Evolutionary conservation across 2,797 vertebrate genomes (phyloP).

Genomic region (Nannoperca obscura): DNA sequence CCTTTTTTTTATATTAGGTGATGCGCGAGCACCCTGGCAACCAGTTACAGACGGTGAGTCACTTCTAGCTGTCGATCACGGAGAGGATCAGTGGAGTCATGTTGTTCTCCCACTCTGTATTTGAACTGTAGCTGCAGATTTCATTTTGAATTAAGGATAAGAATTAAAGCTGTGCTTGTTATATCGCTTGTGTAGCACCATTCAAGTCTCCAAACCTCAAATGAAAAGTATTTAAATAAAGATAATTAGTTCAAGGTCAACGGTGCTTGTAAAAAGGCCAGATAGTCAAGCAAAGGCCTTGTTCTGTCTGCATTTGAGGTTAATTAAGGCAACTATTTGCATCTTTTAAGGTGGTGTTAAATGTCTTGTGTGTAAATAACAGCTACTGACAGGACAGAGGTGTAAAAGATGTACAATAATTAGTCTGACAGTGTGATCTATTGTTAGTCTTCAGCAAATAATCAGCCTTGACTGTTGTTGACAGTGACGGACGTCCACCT

Average conservation of each 20-base stretch:
- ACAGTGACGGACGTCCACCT: constrained; percentile 10
- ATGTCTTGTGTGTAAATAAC: not conserved
- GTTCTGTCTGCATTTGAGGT: not conserved
- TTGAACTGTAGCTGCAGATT: not conserved
- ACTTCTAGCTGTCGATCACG: not conserved
- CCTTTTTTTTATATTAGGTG: not conserved
- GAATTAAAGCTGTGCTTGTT: not conserved
- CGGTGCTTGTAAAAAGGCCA: too few species aligned
- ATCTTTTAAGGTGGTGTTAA: not conserved
- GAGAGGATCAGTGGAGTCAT: not conserved
- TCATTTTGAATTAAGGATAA: not conserved
- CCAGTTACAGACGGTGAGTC: not conserved
- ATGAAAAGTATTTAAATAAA: too few species aligned
- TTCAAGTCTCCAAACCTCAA: not conserved
- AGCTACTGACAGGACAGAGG: constrained; percentile 26
- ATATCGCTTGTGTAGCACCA: not conserved
- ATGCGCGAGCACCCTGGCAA: not conserved
- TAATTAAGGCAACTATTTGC: not conserved
- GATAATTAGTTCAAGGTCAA: too few species aligned
- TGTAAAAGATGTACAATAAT: constrained; percentile 37
- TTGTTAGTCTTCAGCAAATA: constrained; percentile 43
- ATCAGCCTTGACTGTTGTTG: constrained; percentile 35
- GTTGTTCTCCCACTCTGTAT: not conserved
- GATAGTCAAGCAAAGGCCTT: not conserved
- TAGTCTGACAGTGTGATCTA: constrained; percentile 50